Evolutionary conservation across 2,797 vertebrate species (phyloP), one percentile per base, ranked within the genome.

Genomic region (Gobio occitaniae): DNA sequence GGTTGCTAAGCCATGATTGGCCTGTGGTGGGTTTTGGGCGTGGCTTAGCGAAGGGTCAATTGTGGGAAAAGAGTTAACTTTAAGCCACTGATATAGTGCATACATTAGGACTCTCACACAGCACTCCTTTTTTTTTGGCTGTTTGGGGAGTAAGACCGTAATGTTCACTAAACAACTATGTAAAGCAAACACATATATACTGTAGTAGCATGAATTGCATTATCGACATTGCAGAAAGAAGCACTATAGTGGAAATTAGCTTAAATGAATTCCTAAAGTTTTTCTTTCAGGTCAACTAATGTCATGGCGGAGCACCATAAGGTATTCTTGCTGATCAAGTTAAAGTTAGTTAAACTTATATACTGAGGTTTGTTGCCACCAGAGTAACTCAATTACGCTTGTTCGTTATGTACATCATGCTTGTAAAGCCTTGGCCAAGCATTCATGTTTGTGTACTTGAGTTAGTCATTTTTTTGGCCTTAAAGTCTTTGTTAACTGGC

Each of bases 401-500:
- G 75, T 77, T 56, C 21, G 44, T 41, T 48, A 65, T 65, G 54
- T 78, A 25, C 7, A 78, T 12, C n/a, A 3, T 19, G 16, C 59
- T 41, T 25, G 19, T 48, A 25, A n/a, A 10, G 44, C 29, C 6
- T 52, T 13, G 13, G 13, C 63, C 48, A 47, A 71, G 15, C 17
- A 0, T 50, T 47, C 32, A 32, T n/a, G 29, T 36, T 36, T 29
- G 32, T 76, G 56, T 63, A 19, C 47, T 41, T 44, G 65, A 10
- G 48, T 70, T 72, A n/a, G n/a, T 41, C 6, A 38, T 29, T 66
- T 80, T 29, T 72, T 80, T 48, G 71, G 75, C 25, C 25, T 61
- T 52, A 71, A 83, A 66, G 78, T 86, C 76, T 80, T 84, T 84
- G 52, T 78, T 69, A 36, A 83, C 84, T 78, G 72, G 76, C 54